Evolutionary conservation across 1,140 invertebrate species (phyloP).

Genomic region (Adelges cooleyi): DNA sequence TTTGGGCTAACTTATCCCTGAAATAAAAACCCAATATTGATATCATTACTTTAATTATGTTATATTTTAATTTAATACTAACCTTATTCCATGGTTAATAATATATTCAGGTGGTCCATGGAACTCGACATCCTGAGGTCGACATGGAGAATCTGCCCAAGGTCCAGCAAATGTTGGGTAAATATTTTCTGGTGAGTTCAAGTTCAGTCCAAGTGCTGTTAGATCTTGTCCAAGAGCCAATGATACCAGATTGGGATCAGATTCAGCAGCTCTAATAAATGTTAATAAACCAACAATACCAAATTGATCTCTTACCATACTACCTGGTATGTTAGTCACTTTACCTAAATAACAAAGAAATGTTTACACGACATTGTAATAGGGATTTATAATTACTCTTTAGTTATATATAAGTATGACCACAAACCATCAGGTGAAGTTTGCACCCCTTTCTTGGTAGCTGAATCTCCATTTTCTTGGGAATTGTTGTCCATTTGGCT

Average conservation of each 20-base stretch:
- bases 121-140: slow-evolving; percentile 97
- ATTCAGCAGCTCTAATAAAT: slow-evolving; percentile 94
- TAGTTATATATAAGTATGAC: background rate
- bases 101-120: slow-evolving; percentile 98
- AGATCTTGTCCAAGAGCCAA: slow-evolving; percentile 93
- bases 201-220: slow-evolving; percentile 91
- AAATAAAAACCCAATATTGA: slow-evolving; percentile 31
- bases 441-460: slow-evolving; percentile 70
- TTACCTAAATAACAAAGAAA: too few species aligned
- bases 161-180: slow-evolving; percentile 96
- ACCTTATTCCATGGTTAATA: slow-evolving; percentile 79
- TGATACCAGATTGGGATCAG: slow-evolving; percentile 87
- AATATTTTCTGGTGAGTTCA: slow-evolving; percentile 92
- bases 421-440: slow-evolving; percentile 78
- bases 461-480: slow-evolving; percentile 37
- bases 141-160: slow-evolving; percentile 92
- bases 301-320: slow-evolving; percentile 99
- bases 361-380: too few species aligned
- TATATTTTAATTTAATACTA: slow-evolving; percentile 23
- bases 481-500: slow-evolving; percentile 27
- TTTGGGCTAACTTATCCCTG: slow-evolving; percentile 84
- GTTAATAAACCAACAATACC: slow-evolving; percentile 96
- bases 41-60: background rate
- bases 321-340: slow-evolving; percentile 93
- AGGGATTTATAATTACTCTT: too few species aligned